phyloP scores from a whole-genome alignment of 2,888 invertebrate genomes.

The Euplagia quadripunctaria region DNA sequence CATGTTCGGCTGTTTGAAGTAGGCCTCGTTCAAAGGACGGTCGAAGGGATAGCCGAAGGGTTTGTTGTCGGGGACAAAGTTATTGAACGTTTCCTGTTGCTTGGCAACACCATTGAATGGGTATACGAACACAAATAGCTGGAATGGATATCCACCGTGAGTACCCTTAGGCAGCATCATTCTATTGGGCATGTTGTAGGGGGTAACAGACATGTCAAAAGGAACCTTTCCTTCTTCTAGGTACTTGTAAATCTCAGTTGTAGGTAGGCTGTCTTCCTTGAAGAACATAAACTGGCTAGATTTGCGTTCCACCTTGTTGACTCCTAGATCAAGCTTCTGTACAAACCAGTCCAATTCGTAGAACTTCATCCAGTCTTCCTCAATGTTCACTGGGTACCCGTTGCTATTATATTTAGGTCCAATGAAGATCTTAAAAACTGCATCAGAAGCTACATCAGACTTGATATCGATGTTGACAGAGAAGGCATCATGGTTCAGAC shows the following conservation, averaged over 20 bases:
- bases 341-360: conserved; percentile 88
- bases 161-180: conserved; percentile 91
- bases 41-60: conserved; percentile 88
- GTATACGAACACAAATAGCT: conserved; percentile 89
- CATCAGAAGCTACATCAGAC: conserved; percentile 87
- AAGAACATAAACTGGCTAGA: conserved; percentile 89
- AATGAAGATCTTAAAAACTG: conserved; percentile 89
- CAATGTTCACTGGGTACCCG: conserved; percentile 81
- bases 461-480: conserved; percentile 87
- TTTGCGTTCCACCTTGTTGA: conserved; percentile 89
- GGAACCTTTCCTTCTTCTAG: conserved; percentile 85
- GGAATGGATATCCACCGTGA: conserved; percentile 89
- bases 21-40: conserved; percentile 78
- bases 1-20: conserved; percentile 87
- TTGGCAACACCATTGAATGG: conserved; percentile 81
- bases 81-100: conserved; percentile 61
- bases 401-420: conserved; percentile 90
- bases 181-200: conserved; percentile 89
- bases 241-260: conserved; percentile 87
- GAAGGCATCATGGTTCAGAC: conserved; percentile 91
- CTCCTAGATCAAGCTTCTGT: conserved; percentile 87
- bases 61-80: conserved; percentile 78
- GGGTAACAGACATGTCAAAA: conserved; percentile 82
- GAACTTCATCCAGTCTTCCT: conserved; percentile 88
- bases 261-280: conserved; percentile 88